phyloP scores from a whole-genome alignment of 2,888 invertebrate genomes.

The Criorhina ranunculi region DNA sequence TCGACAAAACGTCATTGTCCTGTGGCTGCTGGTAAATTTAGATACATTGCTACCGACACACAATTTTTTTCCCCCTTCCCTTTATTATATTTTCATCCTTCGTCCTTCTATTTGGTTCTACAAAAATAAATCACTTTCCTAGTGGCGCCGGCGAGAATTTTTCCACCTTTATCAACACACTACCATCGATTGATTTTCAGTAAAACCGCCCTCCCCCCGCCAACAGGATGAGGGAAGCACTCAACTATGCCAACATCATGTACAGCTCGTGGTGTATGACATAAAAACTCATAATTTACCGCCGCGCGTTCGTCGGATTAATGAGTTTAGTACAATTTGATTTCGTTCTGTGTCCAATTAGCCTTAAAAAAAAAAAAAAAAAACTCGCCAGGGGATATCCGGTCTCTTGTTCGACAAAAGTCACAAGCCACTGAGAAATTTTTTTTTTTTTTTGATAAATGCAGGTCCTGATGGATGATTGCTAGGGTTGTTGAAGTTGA shows the following conservation, averaged over 20 bases:
- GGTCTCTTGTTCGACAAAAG: neutral
- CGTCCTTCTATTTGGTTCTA: neutral
- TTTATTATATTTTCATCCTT: no score
- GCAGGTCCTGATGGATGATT: constrained; percentile 1
- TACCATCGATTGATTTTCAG: constrained; percentile 41
- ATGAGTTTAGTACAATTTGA: constrained; percentile 25
- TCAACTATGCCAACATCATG: constrained; percentile 5
- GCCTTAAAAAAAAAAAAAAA: neutral
- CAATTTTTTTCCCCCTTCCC: no score
- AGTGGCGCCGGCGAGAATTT: constrained; percentile 22
- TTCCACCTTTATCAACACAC: constrained; percentile 5
- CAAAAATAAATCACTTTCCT: neutral
- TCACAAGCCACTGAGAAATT: constrained; percentile 13
- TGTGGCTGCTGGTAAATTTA: no score
- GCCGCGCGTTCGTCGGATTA: constrained; percentile 19
- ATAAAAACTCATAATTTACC: constrained; percentile 16
- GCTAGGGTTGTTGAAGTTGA: constrained; percentile 13
- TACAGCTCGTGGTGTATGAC: neutral
- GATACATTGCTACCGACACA: no score
- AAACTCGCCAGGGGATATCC: neutral
- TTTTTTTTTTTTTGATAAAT: neutral
- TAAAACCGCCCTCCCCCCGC: neutral
- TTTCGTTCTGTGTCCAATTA: neutral
- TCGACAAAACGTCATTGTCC: no score
- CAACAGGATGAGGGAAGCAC: neutral